A percentile compares a stretch with the other conserved stretches of the same genome.
Evolutionary conservation across 2,113 vertebrate species (phyloP).

Genomic region (Pluvianellus socialis): DNA sequence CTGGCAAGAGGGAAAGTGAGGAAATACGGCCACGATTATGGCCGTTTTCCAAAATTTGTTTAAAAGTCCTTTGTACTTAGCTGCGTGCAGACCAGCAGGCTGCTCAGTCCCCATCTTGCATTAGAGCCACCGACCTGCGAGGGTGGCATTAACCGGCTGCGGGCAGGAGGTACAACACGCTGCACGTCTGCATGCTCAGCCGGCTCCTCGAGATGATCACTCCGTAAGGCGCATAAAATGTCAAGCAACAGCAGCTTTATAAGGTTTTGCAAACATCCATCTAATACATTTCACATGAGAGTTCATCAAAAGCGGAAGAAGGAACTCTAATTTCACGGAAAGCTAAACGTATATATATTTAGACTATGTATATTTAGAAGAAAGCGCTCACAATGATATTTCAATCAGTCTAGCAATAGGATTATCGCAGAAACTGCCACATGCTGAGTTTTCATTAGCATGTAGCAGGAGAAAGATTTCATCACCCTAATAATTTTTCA

Average conservation of each 20-base stretch:
- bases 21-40: background rate
- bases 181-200: background rate
- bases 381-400: conserved; percentile 1
- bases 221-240: background rate
- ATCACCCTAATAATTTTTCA: conserved; percentile 53
- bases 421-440: conserved; percentile 23
- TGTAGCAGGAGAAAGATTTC: conserved; percentile 45
- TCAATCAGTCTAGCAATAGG: conserved; percentile 30
- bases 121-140: rapidly evolving
- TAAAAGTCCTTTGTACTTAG: background rate
- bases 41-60: background rate
- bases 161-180: background rate
- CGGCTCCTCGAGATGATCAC: background rate
- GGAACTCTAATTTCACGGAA: background rate
- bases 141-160: background rate
- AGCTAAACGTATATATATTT: background rate
- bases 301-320: background rate
- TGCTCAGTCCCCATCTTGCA: rapidly evolving
- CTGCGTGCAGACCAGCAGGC: background rate
- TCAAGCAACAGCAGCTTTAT: background rate
- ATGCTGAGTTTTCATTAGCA: conserved; percentile 42
- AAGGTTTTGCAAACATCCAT: background rate
- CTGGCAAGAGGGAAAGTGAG: background rate
- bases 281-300: background rate
- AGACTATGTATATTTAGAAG: background rate